Evolutionary conservation across 2,888 invertebrate species (phyloP).

Genomic region (Lacanobia oleracea): DNA sequence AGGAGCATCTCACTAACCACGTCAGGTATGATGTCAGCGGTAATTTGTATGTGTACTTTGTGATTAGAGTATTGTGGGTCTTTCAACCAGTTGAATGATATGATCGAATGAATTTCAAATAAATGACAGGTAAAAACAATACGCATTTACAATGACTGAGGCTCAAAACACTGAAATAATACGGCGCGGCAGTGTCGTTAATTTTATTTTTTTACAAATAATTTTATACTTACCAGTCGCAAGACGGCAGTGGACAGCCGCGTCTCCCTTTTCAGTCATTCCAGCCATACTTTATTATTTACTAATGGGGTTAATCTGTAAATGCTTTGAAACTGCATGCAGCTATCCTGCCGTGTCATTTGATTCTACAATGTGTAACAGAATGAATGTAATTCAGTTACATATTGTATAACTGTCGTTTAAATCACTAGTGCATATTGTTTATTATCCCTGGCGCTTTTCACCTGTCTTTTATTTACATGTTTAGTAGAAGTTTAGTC

Average conservation of each 20-base stretch:
- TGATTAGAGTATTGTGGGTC: conserved; percentile 24
- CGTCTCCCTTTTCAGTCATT: neutral
- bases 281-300: neutral
- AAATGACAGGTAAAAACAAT: neutral
- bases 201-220: neutral
- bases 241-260: neutral
- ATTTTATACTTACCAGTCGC: neutral
- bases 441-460: neutral
- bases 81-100: conserved; percentile 9
- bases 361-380: neutral
- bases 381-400: no score
- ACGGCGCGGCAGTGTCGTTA: no score
- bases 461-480: neutral
- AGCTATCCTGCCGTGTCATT: neutral
- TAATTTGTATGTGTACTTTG: conserved; percentile 33
- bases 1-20: conserved; percentile 96
- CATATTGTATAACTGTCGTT: neutral
- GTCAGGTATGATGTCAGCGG: conserved; percentile 88
- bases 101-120: conserved; percentile 8
- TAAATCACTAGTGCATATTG: neutral
- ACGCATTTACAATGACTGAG: neutral
- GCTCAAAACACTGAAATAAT: neutral
- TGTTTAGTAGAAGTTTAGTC: conserved; percentile 1
- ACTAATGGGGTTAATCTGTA: neutral
- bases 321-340: neutral